A percentile compares a stretch with the other conserved stretches of the same genome.
Evolutionary conservation across 2,797 vertebrate genomes (phyloP).

Genomic region (Acanthornis magna): DNA sequence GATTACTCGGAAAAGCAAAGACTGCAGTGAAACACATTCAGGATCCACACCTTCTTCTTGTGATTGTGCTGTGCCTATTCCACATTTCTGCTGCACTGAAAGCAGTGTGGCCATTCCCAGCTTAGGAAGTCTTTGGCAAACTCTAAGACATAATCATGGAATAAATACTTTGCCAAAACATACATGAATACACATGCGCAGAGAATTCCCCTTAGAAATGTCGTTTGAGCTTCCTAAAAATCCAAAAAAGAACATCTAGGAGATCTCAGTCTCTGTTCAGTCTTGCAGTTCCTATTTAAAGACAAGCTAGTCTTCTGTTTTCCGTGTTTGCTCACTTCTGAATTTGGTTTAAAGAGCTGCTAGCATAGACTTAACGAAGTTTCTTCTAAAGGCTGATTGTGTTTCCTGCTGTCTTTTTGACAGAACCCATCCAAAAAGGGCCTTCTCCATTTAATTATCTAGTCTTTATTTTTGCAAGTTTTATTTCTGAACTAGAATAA

Average conservation of each 20-base stretch:
- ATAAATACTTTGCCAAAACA: slow-evolving; percentile 11
- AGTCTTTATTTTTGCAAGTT: slow-evolving; percentile 22
- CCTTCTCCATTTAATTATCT: slow-evolving; percentile 50
- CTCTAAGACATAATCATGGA: background rate
- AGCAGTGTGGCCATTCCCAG: background rate
- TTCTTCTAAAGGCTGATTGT: slow-evolving; percentile 36
- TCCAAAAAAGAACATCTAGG: background rate
- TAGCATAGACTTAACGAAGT: slow-evolving; percentile 19
- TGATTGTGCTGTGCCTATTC: background rate
- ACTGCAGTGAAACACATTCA: background rate
- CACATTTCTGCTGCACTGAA: background rate
- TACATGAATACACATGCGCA: rapidly evolving
- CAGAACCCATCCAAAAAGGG: slow-evolving; percentile 49
- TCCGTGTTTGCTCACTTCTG: background rate
- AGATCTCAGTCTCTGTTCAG: background rate
- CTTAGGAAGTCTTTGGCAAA: background rate
- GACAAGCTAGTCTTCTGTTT: slow-evolving; percentile 2
- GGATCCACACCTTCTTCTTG: background rate
- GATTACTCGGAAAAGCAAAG: background rate
- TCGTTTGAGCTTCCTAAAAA: background rate
- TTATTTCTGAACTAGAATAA: slow-evolving; percentile 11
- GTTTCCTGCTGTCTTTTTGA: slow-evolving; percentile 42
- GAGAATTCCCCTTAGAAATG: background rate
- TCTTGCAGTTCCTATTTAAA: slow-evolving; percentile 15
- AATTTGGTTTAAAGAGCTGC: slow-evolving; percentile 47